Evolutionary conservation across 2,113 vertebrate genomes (phyloP), one percentile per base, ranked within the genome.

Genomic region (Macquaria ambigua): DNA sequence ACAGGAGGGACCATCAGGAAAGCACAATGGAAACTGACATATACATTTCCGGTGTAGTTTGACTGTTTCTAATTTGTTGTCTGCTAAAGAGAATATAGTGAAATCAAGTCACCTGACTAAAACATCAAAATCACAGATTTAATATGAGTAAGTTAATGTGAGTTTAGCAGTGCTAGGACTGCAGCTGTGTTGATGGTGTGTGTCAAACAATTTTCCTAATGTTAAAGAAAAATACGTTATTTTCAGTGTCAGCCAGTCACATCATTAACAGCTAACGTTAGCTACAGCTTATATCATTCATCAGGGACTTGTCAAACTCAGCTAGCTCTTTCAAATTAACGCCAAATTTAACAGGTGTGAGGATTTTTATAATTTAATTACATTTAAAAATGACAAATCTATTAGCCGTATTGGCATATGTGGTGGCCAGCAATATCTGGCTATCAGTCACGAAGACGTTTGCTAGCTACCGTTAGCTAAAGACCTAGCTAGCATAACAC

Each of bases 211-310:
- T 21, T 16, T n/a, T 15, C 37, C 11, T 15, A 11, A 72, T 31
- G 46, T 72, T n/a, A 7, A 21, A 73, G 23, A 25, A 41, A 16
- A 66, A 64, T 20, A 68, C 3, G 18, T 37, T 23, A 76, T 46
- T 28, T 74, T 62, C 62, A 82, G 72, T 83, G 79, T 69, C 76
- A 79, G 58, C 5, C 59, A 64, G 64, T 79, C 77, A 50, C 43
- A 87, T 85, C 67, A 85, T 53, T n/a, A 75, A 80, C 58, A 53
- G 87, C 82, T 89, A 87, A 85, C 74, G 77, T 74, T 88, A 89
- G 88, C 93, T 43, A n/a, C 66, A 74, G 74, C 83, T 85, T 53
- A 31, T 46, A 48, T 81, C 88, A 86, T 67, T 79, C 72, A 87
- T 64, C 58, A 61, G 25, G n/a, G 69, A 76, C 79, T 81, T 81